Evolutionary conservation across 2,797 vertebrate species (phyloP).

Genomic region (Leontocebus nigricollis): DNA sequence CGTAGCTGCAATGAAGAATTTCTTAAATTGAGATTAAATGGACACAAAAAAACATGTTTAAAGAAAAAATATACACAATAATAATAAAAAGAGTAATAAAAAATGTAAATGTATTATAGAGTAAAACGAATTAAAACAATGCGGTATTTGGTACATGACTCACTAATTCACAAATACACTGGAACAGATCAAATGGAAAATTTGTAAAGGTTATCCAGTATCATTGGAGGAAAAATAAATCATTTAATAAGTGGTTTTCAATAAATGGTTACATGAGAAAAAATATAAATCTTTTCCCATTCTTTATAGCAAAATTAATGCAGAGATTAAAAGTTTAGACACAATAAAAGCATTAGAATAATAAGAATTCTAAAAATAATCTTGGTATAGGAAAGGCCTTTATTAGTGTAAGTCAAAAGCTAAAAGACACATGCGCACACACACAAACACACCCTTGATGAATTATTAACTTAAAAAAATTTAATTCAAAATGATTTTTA

Average conservation of each 20-base stretch:
- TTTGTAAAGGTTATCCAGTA: not conserved
- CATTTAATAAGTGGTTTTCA: not conserved
- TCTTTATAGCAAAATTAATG: not conserved
- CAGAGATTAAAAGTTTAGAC: not conserved
- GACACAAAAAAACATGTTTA: not conserved
- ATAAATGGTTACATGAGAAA: not conserved
- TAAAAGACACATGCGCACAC: not conserved
- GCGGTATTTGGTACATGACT: not conserved
- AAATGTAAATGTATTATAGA: not conserved
- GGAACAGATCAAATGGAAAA: not conserved
- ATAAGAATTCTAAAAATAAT: slow-evolving; percentile 12
- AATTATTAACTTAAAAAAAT: not conserved
- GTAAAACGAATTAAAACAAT: not conserved
- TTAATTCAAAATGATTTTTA: not conserved
- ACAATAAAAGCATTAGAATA: slow-evolving; percentile 33
- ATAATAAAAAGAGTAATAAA: not conserved
- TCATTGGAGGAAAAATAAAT: not conserved
- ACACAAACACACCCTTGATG: not conserved
- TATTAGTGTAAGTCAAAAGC: slow-evolving; percentile 10
- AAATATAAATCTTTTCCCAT: not conserved
- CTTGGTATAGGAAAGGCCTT: not conserved
- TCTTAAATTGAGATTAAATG: slow-evolving; percentile 62
- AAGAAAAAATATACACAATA: not conserved
- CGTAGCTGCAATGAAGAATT: slow-evolving; percentile 88
- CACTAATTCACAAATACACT: not conserved